Evolutionary conservation across 2,797 vertebrate genomes (phyloP), one percentile per base, ranked within the genome.

Genomic region (Brachyrhaphis roseni): DNA sequence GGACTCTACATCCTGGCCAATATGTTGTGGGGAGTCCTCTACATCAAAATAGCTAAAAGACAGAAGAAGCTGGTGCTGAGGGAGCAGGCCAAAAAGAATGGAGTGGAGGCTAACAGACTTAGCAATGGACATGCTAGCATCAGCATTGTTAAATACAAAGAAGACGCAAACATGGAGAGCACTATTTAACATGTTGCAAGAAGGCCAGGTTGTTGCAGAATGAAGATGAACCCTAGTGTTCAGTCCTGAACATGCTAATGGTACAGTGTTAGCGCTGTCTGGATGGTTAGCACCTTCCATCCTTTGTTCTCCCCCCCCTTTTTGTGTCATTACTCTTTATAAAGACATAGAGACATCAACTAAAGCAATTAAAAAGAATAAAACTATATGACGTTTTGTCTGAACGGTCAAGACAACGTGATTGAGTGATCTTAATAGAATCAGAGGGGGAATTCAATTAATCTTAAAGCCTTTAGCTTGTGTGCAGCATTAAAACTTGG

Each of bases 131-230:
- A 92, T 0, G 89, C 88, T n/a, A 75, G 68, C 4, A 86, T 91
- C 51, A 90, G 81, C 78, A 86, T 95, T 8, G 55, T 77, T 43
- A 91, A 84, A 70, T 89, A 82, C 83, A 91, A 78, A 55, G 90
- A 94, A 0, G 90, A 95, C 10, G 72, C 51, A 7, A 93, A 94
- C 72, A 92, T 74, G 26, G 95, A 96, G 82, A 95, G 94, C 71
- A 94, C 93, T 8, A 94, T 96, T 84, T 96, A 87, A 90, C 68
- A 71, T 45, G 41, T 45, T 71, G 5, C 11, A 23, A n/a, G 18
- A 55, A 12, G 7, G 34, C 0, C 8, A n/a, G 20, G 1, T 4
- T 5, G 1, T 4, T 77, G 26, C 15, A 18, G 41, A 55, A 74
- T 26, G 43, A 39, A 86, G 39, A 8, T 53, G 18, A 78, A 59